Evolutionary conservation across 2,113 vertebrate species (phyloP).

Genomic region (Lophotis ruficrista): DNA sequence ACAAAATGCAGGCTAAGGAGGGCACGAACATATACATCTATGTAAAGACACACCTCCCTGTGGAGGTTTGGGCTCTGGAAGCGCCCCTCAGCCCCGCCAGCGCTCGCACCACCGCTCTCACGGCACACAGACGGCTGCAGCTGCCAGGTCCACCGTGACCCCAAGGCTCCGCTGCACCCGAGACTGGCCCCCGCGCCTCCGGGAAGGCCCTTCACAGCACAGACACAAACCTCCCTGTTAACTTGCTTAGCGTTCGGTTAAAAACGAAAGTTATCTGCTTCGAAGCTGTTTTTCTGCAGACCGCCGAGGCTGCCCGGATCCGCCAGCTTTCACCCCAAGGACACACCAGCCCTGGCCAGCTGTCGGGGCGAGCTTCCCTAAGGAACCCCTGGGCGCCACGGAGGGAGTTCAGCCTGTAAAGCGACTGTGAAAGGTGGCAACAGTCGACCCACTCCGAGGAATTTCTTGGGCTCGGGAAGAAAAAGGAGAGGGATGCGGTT

Average conservation of each 20-base stretch:
- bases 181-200: background rate
- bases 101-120: background rate
- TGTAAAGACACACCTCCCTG: background rate
- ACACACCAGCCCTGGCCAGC: rapidly evolving
- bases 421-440: background rate
- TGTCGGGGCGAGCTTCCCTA: rapidly evolving
- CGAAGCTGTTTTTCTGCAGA: too few species aligned
- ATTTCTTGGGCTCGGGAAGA: rapidly evolving
- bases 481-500: background rate
- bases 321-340: rapidly evolving
- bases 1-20: background rate
- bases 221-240: too few species aligned
- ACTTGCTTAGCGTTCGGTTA: background rate
- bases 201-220: background rate
- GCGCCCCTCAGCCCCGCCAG: background rate
- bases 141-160: background rate
- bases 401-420: background rate
- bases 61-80: background rate
- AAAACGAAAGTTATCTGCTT: background rate
- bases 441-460: background rate
- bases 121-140: background rate
- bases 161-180: background rate
- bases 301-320: background rate
- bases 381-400: background rate
- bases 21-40: rapidly evolving